Percentiles rank a stretch among this genome's conserved stretches.
These are phyloP conservation scores for Tringa solitaria DNA, from an alignment of 2,113 vertebrate genomes.

Conservation along the genomic window DNA sequence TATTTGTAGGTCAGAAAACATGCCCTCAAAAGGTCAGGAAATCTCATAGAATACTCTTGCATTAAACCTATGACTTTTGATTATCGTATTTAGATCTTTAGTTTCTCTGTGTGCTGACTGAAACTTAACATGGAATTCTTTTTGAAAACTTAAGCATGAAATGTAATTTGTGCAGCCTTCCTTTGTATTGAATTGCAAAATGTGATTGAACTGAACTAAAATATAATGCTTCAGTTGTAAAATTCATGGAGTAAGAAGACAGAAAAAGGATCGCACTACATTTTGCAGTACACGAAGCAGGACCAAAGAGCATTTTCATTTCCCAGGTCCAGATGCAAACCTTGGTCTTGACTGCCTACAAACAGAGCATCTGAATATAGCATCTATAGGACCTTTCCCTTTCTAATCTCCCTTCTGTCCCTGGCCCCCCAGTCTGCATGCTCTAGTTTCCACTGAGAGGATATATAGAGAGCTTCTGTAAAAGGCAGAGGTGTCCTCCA, in stretches of 20 bases:
- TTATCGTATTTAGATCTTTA: not conserved
- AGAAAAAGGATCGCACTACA: not conserved
- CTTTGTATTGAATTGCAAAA: not conserved
- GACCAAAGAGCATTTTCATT: not conserved
- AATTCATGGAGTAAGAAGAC: not conserved
- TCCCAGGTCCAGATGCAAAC: not conserved
- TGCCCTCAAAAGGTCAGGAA: not conserved
- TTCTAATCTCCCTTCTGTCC: not conserved
- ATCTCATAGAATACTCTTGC: not conserved
- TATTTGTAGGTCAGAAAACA: not conserved
- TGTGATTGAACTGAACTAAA: not conserved
- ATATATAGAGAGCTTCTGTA: accelerated
- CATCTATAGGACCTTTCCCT: not conserved
- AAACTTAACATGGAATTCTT: not conserved
- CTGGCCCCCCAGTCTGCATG: accelerated
- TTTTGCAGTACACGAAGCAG: accelerated
- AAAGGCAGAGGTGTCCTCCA: not conserved
- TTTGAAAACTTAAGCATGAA: not conserved
- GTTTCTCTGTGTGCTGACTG: not conserved
- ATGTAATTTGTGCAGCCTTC: not conserved
- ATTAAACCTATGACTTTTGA: not conserved
- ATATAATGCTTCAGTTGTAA: not conserved
- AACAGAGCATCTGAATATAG: not conserved
- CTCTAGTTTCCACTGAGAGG: not conserved
- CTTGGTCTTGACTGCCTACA: not conserved